phyloP scores from a whole-genome alignment of 2,888 invertebrate genomes.

The Diarsia dahlii region DNA sequence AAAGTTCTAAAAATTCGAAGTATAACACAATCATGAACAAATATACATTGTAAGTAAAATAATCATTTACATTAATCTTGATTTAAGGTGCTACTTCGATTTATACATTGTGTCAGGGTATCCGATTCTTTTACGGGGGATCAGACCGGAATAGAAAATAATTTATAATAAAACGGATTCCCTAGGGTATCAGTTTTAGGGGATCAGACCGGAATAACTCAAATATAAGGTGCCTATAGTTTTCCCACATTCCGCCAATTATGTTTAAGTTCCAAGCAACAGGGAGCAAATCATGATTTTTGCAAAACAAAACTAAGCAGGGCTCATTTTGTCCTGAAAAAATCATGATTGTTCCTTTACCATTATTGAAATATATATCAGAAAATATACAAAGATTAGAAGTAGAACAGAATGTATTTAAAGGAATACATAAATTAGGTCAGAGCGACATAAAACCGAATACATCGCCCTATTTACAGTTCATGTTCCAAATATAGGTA shows the following conservation, averaged over 20 bases:
- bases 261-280: background rate
- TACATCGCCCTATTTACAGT: background rate
- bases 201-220: too few species aligned
- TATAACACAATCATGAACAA: too few species aligned
- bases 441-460: background rate
- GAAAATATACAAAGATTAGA: background rate
- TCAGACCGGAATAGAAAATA: too few species aligned
- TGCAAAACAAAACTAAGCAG: background rate
- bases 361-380: background rate
- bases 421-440: background rate
- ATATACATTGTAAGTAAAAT: too few species aligned
- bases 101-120: too few species aligned
- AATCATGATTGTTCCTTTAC: background rate
- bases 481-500: background rate
- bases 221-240: too few species aligned
- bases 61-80: background rate
- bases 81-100: background rate
- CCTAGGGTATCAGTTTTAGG: too few species aligned
- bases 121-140: too few species aligned
- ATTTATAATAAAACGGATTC: too few species aligned
- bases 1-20: background rate
- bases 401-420: background rate
- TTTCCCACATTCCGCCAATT: too few species aligned
- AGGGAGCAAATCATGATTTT: background rate
- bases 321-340: background rate